A percentile compares a stretch with the other conserved stretches of the same genome.
phyloP scores from a whole-genome alignment of 2,888 invertebrate genomes.

The Drosophila atripex region DNA sequence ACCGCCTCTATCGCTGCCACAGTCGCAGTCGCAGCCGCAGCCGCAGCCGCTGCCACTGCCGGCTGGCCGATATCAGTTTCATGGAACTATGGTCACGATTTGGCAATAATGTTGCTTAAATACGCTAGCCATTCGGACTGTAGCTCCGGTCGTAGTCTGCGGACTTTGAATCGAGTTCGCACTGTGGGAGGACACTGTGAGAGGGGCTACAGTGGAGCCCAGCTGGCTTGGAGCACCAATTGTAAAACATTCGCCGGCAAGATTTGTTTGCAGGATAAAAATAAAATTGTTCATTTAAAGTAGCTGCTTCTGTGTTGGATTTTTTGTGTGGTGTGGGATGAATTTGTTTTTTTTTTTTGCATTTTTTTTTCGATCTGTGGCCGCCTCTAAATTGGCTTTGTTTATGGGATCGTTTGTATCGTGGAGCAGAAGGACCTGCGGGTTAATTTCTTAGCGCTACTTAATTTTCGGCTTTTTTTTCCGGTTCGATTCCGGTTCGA shows the following conservation, averaged over 20 bases:
- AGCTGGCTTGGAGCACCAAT: conserved; percentile 57
- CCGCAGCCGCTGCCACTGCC: conserved; percentile 30
- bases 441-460: conserved; percentile 80
- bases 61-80: conserved; percentile 83
- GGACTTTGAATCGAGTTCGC: conserved; percentile 44
- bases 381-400: conserved; percentile 75
- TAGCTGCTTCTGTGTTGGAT: conserved; percentile 81
- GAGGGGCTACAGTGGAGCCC: conserved; percentile 33
- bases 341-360: conserved; percentile 6
- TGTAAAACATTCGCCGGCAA: conserved; percentile 81
- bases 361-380: conserved; percentile 33
- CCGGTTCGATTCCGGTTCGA: not conserved
- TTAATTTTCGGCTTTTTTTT: conserved; percentile 55
- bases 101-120: conserved; percentile 83
- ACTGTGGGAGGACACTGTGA: conserved; percentile 12
- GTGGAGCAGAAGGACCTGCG: conserved; percentile 67
- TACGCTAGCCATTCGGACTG: conserved; percentile 59
- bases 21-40: conserved; percentile 16
- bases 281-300: conserved; percentile 83
- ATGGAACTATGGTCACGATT: conserved; percentile 84
- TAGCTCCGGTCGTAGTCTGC: conserved; percentile 34
- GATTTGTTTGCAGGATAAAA: conserved; percentile 83
- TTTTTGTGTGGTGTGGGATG: not conserved
- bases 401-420: conserved; percentile 79
- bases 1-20: conserved; percentile 10